Evolutionary conservation across 2,113 vertebrate genomes (phyloP), one percentile per base, ranked within the genome.

Genomic region (Plestiodon gilberti): DNA sequence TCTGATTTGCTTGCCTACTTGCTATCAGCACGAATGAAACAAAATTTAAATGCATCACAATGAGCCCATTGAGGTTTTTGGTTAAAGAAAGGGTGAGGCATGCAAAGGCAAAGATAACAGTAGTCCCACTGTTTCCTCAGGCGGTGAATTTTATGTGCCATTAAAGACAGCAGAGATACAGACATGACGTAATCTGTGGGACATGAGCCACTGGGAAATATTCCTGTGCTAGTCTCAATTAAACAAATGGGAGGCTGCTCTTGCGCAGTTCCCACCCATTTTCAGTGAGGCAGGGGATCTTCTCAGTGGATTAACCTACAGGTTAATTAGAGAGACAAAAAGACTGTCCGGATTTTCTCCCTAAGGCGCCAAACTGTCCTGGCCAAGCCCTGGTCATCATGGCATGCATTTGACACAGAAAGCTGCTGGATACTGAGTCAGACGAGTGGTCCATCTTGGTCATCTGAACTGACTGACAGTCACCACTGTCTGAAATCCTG

Each of bases 1-100:
- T 38, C 28, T 62, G 13, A 57, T 35, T 23, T 52, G 43, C 59
- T 73, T 74, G 57, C 69, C 38, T 74, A 8, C n/a, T 33, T 28
- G 22, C 85, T 81, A 75, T 81, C 78, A 65, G 25, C 43, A 25
- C 59, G 74, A 87, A 75, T 59, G 85, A 87, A 75, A 87, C 85
- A 87, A 87, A 76, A 81, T 87, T 25, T 75, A 81, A 87, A 87
- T 87, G 43, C 25, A 30, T 52, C 62, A 87, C 85, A 87, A 87
- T 81, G 59, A 33, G 23, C 25, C 85, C 13, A 75, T 81, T 87
- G 78, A 65, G 62, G 8, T 6, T 35, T 33, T 8, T 9, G 28
- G 70, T 71, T 71, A 35, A 23, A 75, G 75, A 22, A 22, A 38
- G 43, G 8, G 43, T 17, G 61, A 85, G 74, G 48, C 30, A 78